Evolutionary conservation across 2,797 vertebrate genomes (phyloP).

Genomic region (Lepilemur ruficaudatus): DNA sequence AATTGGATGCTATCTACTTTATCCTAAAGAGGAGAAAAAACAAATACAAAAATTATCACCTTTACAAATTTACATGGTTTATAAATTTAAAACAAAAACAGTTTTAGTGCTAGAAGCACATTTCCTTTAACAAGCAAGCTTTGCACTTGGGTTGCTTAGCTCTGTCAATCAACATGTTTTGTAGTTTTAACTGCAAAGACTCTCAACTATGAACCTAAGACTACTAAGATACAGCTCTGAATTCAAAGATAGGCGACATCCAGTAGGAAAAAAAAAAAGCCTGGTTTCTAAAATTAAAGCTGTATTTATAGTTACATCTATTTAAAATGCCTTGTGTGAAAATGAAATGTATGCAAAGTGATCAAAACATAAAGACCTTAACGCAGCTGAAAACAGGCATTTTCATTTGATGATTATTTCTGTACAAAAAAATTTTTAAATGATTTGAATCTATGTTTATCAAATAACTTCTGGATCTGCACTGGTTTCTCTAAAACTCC

Average conservation of each 20-base stretch:
- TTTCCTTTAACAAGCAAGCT: background rate
- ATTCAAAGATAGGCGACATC: background rate
- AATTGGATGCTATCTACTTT: slow-evolving; percentile 99
- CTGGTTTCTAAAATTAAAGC: background rate
- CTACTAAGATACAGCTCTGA: background rate
- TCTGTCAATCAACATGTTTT: background rate
- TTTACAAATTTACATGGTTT: background rate
- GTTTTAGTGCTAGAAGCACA: background rate
- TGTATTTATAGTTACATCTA: background rate
- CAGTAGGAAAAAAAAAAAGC: background rate
- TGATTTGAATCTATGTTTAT: background rate
- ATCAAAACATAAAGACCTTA: background rate
- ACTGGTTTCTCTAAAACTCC: background rate
- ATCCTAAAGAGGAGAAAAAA: slow-evolving; percentile 86
- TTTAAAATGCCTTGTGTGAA: background rate
- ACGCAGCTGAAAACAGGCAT: background rate
- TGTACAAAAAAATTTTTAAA: background rate
- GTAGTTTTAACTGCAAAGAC: background rate
- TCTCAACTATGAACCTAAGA: background rate
- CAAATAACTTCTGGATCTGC: background rate
- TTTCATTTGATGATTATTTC: background rate
- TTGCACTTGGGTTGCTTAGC: background rate
- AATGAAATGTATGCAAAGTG: background rate
- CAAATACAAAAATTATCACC: slow-evolving; percentile 20
- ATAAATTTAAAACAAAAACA: background rate